A percentile compares a stretch with the other conserved stretches of the same genome.
phyloP scores from a whole-genome alignment of 1,140 invertebrate genomes.

The Aphidius ervi region DNA sequence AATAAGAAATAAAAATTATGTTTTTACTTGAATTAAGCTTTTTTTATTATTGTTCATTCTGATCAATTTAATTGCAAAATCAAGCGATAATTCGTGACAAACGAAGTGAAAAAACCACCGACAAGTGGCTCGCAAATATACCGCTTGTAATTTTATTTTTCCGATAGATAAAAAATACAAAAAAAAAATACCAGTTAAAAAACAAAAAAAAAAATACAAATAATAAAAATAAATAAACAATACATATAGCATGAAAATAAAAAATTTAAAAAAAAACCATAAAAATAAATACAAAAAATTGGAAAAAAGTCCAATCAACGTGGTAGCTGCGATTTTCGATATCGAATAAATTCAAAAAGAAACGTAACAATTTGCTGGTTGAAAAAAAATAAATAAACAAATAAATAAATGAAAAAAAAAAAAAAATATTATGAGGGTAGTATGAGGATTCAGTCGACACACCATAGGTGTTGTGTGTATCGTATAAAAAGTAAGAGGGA shows the following conservation, averaged over 20 bases:
- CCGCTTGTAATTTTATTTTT: neutral
- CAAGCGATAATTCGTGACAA: slow-evolving; percentile 4
- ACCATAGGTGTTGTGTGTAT: too few species aligned
- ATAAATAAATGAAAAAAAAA: too few species aligned
- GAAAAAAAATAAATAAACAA: neutral
- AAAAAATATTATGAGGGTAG: too few species aligned
- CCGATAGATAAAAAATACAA: too few species aligned
- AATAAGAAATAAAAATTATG: slow-evolving; percentile 1
- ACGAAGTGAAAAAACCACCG: slow-evolving; percentile 9
- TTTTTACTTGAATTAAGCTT: slow-evolving; percentile 8
- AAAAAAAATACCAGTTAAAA: too few species aligned
- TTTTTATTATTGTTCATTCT: slow-evolving; percentile 24
- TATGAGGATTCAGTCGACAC: too few species aligned
- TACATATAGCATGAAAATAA: too few species aligned
- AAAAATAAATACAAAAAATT: too few species aligned
- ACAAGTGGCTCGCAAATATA: slow-evolving; percentile 9
- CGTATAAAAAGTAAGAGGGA: neutral
- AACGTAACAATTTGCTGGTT: slow-evolving; percentile 20
- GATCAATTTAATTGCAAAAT: slow-evolving; percentile 30
- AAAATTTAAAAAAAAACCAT: too few species aligned
- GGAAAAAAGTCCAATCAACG: slow-evolving; percentile 10
- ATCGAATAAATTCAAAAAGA: slow-evolving; percentile 20
- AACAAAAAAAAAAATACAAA: too few species aligned
- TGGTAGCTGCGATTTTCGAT: slow-evolving; percentile 1
- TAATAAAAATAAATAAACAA: too few species aligned